Evolutionary conservation across 2,113 vertebrate species (phyloP), one percentile per base, ranked within the genome.

Genomic region (Conger conger): DNA sequence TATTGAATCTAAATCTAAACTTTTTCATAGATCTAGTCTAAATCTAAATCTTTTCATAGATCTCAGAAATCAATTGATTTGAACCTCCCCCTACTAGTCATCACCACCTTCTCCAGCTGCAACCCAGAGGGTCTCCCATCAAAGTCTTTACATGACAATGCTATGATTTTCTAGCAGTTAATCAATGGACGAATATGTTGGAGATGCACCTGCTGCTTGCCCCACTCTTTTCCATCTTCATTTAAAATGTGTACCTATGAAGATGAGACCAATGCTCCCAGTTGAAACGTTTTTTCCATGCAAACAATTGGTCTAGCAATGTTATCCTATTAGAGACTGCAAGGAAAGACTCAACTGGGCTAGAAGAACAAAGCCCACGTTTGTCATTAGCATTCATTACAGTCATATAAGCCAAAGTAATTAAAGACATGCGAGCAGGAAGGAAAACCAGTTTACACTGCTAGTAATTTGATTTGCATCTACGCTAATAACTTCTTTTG

Each of bases 401-500:
- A 94, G 91, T 91, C 90, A 90, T 93, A 94, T 93, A 94, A 93
- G 93, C 93, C 90, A 92, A 90, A 93, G 94, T 95, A 95, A 96
- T 95, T 96, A 95, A 94, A 94, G 94, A 92, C 92, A 89, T 92
- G 92, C 93, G 93, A 93, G 94, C 93, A 94, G 89, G 90, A 91
- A 95, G 92, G 92, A 94, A 94, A 93, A 93, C 91, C 93, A 93
- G 93, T 95, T 95, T 94, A 95, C 95, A 95, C 92, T 94, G 93
- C 91, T 91, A 92, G 92, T 95, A 94, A 95, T 95, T 95, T 95
- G 95, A 96, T 96, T 95, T 95, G 93, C 95, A 96, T 96, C 95
- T 96, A 95, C 93, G 95, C 95, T 95, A 95, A 95, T 96, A 94
- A 95, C 92, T 93, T 94, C 95, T 93, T 96, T 96, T 96, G 94